Percentiles rank a stretch among this genome's conserved stretches.
phyloP scores from a whole-genome alignment of 2,888 invertebrate genomes.

The Crematogaster levior region DNA sequence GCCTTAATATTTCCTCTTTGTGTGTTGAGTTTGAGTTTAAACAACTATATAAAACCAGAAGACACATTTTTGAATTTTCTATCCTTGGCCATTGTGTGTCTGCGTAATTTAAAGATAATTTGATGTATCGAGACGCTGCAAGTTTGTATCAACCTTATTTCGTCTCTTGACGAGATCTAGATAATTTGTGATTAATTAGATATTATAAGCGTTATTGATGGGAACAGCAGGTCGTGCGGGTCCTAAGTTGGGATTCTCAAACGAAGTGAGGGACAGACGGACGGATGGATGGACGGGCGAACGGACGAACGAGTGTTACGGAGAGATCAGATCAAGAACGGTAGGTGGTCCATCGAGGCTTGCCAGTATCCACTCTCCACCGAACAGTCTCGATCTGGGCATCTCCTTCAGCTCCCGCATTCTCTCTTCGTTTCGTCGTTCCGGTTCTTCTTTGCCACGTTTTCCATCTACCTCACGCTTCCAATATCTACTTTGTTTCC shows the following conservation, averaged over 20 bases:
- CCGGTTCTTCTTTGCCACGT: constrained; percentile 51
- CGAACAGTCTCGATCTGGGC: constrained; percentile 59
- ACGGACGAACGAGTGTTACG: constrained; percentile 79
- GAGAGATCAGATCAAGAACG: constrained; percentile 84
- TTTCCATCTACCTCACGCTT: constrained; percentile 49
- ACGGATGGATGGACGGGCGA: constrained; percentile 66
- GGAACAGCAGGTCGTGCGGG: constrained; percentile 74
- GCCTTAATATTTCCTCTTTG: too few species aligned
- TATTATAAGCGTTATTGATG: constrained; percentile 85
- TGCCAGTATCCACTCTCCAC: constrained; percentile 79
- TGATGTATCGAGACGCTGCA: not conserved
- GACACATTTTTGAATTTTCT: not conserved
- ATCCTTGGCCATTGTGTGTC: not conserved
- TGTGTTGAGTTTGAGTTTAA: too few species aligned
- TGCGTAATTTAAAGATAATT: constrained; percentile 36
- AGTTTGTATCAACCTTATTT: constrained; percentile 54
- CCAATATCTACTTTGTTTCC: constrained; percentile 13
- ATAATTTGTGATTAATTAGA: constrained; percentile 85
- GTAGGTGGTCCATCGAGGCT: constrained; percentile 85
- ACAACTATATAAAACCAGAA: not conserved
- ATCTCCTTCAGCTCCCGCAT: constrained; percentile 57
- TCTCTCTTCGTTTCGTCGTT: constrained; percentile 53
- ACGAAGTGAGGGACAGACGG: constrained; percentile 60
- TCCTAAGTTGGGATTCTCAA: constrained; percentile 48
- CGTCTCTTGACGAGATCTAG: constrained; percentile 77